Base-by-base conservation (phyloP, 2,888 invertebrate genomes). In the Mallateleia sp. region DNA sequence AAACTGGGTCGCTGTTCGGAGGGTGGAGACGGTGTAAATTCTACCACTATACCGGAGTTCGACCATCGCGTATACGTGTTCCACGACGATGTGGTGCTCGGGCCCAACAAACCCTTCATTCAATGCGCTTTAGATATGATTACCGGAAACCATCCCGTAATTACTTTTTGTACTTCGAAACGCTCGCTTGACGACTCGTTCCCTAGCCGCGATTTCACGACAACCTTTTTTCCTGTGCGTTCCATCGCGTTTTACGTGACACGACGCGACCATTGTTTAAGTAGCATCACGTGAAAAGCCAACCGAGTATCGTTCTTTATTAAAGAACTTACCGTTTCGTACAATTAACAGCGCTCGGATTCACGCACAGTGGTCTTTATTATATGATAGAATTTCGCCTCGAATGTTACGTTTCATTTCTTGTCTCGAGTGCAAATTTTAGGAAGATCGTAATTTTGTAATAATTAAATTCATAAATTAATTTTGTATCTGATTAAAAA, bases 141-240 rank as follows among this genome's bases (percentile, higher is more conserved):
- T 94, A 94, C 94, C 94, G 94, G 94, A 94, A 94, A 94, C 94
- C 94, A 94, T 94, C 94, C 93, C 93, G 93, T 94, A 94, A 94
- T 94, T 94, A 94, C 94, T 94, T 94, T 94, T 94, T 93, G 93
- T 94, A 93, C 93, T 91, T 91, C 91, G 91, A 92, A 93, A 92
- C 84, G 84, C 74, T 74, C 71, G 81, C 64, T 82, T 86, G 75
- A 75, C 67, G 47, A 75, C 56, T 62, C 81, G 69, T 85, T 86
- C 83, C 81, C 85, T 78, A 75, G 58, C 72, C 75, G 47, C 71
- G 58, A 79, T 84, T 88, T 80, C 74, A 69, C 74, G 72, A 88
- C 85, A 85, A 88, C 81, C 88, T 88, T 87, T 89, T 88, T 89
- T 89, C 90, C 80, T 79, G 79, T 60, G 78, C 24, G 71, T 58